Base-by-base conservation (phyloP, 2,113 vertebrate species). In the Pandion haliaetus region DNA sequence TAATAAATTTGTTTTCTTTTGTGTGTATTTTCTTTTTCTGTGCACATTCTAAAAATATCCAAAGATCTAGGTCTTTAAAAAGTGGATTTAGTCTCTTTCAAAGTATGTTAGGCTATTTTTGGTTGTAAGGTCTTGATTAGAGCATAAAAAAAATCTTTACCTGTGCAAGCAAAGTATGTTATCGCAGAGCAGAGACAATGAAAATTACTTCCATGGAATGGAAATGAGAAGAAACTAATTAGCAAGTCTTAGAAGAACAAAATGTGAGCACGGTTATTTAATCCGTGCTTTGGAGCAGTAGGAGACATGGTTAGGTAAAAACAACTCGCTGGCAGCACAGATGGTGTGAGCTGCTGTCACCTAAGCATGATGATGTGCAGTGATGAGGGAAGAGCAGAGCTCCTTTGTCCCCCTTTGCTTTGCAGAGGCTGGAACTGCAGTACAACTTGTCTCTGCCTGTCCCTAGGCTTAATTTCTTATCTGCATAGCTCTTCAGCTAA, bases 291-390 rank as follows among this genome's bases (percentile, higher is more conserved):
- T 44, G 36, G 76, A 86, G 72, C 67, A 57, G 71, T 29, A 74
- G 61, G 59, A 92, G 57, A 34, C 5, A 5, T 1, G 1, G 58
- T 24, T 44, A 4, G 34, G 38, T 54, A 28, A 38, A 54, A 76
- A 52, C 32, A 44, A 8, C 28, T 84, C 1, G 0, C 62, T 20
- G 63, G 73, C 62, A 40, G 73, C 40, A 14, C 45, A 19, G 11
- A 13, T 0, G 3, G 21, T 6, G 14, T 17, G 31, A 28, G 66
- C 61, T 55, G 25, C n/a, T 45, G 21, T 55, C 8, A 0, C 71
- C 40, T 6, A 2, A 50, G 36, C 1, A 2, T 17, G 25, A 28
- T n/a, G 52, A 24, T 15, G 45, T 76, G 44, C 8, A 0, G 50
- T 31, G 70, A 15, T 23, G 45, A 76, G 47, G 71, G 52, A 50